These are phyloP conservation scores for Diorhabda elongata DNA, from an alignment of 1,140 invertebrate species.

Conservation along the genomic window DNA sequence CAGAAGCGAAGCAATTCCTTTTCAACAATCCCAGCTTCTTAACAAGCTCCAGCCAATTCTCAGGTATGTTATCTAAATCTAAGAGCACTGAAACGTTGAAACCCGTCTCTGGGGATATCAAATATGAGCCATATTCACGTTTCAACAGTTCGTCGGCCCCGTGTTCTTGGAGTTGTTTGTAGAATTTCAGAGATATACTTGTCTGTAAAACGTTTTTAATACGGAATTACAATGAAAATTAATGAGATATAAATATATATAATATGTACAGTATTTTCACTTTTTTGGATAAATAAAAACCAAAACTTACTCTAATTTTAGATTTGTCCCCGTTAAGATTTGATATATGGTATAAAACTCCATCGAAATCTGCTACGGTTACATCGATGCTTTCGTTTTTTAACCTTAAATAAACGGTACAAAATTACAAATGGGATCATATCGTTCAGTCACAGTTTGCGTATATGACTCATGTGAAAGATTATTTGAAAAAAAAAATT, in stretches of 20 bases:
- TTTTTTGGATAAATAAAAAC: too few species aligned
- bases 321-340: constrained; percentile 94
- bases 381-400: constrained; percentile 95
- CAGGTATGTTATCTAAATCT: constrained; percentile 89
- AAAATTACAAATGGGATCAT: background rate
- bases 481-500: background rate
- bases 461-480: background rate
- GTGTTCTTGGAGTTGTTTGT: constrained; percentile 96
- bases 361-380: constrained; percentile 95
- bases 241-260: background rate
- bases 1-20: constrained; percentile 98
- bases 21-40: constrained; percentile 94
- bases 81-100: constrained; percentile 94
- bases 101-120: constrained; percentile 80
- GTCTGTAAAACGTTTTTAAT: constrained; percentile 61
- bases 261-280: too few species aligned
- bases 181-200: constrained; percentile 98
- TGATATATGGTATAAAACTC: constrained; percentile 96
- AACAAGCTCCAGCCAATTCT: constrained; percentile 82
- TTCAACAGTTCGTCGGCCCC: constrained; percentile 95
- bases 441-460: background rate
- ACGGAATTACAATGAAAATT: background rate
- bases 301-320: constrained; percentile 80
- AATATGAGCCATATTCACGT: constrained; percentile 81
- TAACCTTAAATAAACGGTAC: constrained; percentile 60